Base-by-base conservation (phyloP, 2,797 vertebrate genomes). In the Clarias pachynema region DNA sequence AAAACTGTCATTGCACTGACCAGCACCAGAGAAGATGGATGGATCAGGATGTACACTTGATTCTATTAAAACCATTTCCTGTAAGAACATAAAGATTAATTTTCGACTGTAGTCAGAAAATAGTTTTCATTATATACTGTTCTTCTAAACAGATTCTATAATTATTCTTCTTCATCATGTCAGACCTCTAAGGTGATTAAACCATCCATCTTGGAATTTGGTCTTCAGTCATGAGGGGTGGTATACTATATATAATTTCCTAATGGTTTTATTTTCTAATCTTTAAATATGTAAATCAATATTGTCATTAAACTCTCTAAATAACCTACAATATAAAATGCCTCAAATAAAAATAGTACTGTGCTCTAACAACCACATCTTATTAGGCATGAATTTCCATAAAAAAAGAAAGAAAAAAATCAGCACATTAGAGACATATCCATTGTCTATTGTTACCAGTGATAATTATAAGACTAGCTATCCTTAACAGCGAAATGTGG, bases 401-500 rank as follows among this genome's bases (percentile, higher is more conserved):
- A 44, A 49, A 49, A 81, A 78, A 75, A 26, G 6, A 26, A 81
- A 81, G 91, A 79, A 65, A 91, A 89, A 89, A 83, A 85, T 79
- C 84, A 63, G 7, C 63, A 22, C 65, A 75, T 75, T 81, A 70
- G 24, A 84, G 62, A 81, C 34, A 68, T 29, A 75, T 26, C 40
- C 66, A 40, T 86, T 81, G 75, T 81, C 84, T 89, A 7, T 86
- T 91, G 89, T 89, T 89, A 91, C 90, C 90, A 85, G 87, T 84
- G 8, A 89, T 91, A 90, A 93, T 93, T 91, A 90, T 88, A 79
- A 91, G 88, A 90, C 88, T 89, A 83, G 91, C 88, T 85, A 80
- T 15, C 80, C 31, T 40, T 86, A 72, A 26, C 88, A 91, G 69
- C 59, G 90, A 92, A 88, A 85, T 86, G 60, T 72, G 79, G 87